Evolutionary conservation across 2,113 vertebrate genomes (phyloP).

Genomic region (Anseranas semipalmata): DNA sequence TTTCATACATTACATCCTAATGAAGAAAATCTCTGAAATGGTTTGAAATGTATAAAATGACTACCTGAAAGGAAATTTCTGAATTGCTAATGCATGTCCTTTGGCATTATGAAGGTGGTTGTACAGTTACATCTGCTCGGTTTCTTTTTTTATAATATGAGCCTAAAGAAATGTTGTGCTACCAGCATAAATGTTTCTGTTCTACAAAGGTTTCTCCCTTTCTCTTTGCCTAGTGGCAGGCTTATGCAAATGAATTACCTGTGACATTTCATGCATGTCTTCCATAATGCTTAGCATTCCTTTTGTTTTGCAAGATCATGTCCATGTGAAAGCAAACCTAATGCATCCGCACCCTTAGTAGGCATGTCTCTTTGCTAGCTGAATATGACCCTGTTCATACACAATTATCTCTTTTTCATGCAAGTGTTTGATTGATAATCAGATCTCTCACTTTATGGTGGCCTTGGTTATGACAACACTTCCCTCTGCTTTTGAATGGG

Average conservation of each 20-base stretch:
- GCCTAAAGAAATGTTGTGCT: background rate
- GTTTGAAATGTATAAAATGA: background rate
- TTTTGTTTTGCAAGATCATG: background rate
- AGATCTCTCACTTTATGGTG: background rate
- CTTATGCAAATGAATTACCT: background rate
- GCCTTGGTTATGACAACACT: background rate
- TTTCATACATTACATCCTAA: background rate
- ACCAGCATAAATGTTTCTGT: background rate
- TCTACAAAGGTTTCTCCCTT: background rate
- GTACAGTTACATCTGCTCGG: background rate
- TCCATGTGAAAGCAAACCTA: constrained; percentile 7
- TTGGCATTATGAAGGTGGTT: background rate
- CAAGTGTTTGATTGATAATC: background rate
- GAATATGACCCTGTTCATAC: background rate
- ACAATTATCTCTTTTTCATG: background rate
- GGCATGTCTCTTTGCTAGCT: background rate
- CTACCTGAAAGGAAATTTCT: background rate
- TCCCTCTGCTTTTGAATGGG: background rate
- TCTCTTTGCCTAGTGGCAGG: background rate
- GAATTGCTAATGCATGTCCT: background rate
- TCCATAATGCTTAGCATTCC: background rate
- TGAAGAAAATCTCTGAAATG: background rate
- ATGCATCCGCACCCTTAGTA: background rate
- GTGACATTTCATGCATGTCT: background rate
- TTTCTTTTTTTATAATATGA: background rate